Evolutionary conservation across 2,113 vertebrate species (phyloP).

Genomic region (Dipodomys merriami): DNA sequence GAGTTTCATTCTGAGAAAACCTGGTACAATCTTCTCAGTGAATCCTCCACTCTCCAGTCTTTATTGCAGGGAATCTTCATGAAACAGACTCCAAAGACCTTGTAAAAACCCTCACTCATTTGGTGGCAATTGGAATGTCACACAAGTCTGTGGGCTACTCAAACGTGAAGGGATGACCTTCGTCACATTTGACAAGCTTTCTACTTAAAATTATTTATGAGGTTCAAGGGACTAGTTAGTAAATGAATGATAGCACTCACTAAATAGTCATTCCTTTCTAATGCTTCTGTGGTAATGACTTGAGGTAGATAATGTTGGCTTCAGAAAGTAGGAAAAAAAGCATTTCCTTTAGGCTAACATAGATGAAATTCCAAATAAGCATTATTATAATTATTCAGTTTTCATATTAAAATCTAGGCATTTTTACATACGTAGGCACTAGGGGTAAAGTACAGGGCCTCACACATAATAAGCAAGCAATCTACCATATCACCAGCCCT

Average conservation of each 20-base stretch:
- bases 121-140: background rate
- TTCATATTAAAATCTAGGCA: background rate
- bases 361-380: slow-evolving; percentile 17
- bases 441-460: background rate
- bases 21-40: background rate
- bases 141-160: background rate
- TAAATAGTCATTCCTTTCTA: slow-evolving; percentile 27
- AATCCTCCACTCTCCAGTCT: background rate
- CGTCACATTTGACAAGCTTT: slow-evolving; percentile 49
- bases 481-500: background rate
- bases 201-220: slow-evolving; percentile 61
- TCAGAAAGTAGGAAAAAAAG: slow-evolving; percentile 26
- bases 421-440: background rate
- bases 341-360: slow-evolving; percentile 14
- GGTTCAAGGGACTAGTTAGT: slow-evolving; percentile 42
- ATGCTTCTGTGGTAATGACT: background rate
- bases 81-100: background rate
- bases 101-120: slow-evolving; percentile 34
- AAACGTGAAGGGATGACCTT: slow-evolving; percentile 44
- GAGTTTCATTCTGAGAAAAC: background rate
- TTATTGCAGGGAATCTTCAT: background rate
- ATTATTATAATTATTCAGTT: slow-evolving; percentile 6
- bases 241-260: slow-evolving; percentile 47
- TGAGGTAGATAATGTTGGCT: background rate
- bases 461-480: background rate